phyloP scores from a whole-genome alignment of 2,113 vertebrate genomes.

The Chitala chitala region DNA sequence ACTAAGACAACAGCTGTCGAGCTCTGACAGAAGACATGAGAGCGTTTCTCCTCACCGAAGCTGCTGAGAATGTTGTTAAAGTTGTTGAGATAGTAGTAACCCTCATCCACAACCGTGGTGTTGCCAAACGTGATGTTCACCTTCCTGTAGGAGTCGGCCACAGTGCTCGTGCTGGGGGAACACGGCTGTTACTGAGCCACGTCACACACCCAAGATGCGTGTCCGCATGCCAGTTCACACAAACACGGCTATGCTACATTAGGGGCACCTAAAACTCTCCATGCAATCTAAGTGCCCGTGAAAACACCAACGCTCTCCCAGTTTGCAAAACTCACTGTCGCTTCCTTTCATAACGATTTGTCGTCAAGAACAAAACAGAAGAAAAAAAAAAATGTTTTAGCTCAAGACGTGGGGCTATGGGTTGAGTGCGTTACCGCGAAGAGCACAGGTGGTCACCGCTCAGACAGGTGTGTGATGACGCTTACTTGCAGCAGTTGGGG shows the following conservation, averaged over 20 bases:
- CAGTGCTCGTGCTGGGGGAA: slow-evolving; percentile 75
- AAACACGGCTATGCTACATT: too few relatives aligned
- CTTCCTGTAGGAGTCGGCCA: slow-evolving; percentile 83
- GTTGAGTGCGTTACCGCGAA: not conserved
- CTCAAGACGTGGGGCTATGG: not conserved
- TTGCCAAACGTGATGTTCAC: slow-evolving; percentile 77
- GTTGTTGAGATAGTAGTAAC: slow-evolving; percentile 98
- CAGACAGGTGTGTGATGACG: too few relatives aligned
- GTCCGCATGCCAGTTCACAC: not conserved
- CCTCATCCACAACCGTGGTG: slow-evolving; percentile 76
- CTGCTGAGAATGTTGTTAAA: slow-evolving; percentile 96
- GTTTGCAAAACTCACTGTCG: not conserved
- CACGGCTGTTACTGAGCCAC: not conserved
- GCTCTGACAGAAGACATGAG: not conserved
- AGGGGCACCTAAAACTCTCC: not conserved
- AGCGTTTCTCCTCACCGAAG: slow-evolving; percentile 73
- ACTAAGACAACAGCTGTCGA: too few relatives aligned
- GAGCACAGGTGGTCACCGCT: not conserved
- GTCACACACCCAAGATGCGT: not conserved
- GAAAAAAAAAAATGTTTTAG: not conserved
- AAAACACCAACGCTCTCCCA: not conserved
- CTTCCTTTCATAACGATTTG: not conserved
- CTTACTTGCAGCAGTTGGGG: slow-evolving; percentile 98
- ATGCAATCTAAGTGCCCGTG: not conserved
- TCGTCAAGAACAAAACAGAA: not conserved